These are phyloP conservation scores for Gyrodactylus salaris DNA, from an alignment of 1,140 invertebrate genomes.

Conservation along the genomic window DNA sequence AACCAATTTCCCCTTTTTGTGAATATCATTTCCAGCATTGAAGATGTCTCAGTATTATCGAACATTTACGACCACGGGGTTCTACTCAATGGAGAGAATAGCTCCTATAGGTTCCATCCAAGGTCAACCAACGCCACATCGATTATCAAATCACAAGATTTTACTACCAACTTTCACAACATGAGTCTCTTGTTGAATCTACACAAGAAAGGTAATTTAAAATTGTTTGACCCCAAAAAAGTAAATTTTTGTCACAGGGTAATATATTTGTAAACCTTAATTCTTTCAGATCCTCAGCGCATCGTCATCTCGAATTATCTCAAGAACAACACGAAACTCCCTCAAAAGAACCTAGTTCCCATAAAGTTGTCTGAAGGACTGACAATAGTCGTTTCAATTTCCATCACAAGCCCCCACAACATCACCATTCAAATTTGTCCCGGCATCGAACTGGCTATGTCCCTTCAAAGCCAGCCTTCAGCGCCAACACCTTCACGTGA, in stretches of 20 bases:
- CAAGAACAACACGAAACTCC: not conserved
- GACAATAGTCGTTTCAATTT: not conserved
- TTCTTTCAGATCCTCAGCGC: not conserved
- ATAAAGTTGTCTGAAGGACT: not conserved
- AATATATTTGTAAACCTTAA: no score
- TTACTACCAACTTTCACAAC: no score
- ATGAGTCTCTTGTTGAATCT: no score
- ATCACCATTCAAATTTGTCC: not conserved
- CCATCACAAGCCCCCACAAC: not conserved
- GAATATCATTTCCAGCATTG: not conserved
- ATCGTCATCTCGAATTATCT: not conserved
- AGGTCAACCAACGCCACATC: no score
- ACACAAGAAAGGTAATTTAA: no score
- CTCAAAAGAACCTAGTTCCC: not conserved
- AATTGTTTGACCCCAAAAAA: no score
- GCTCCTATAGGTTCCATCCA: no score
- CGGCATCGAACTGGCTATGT: not conserved
- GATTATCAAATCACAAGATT: no score
- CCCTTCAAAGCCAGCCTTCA: not conserved
- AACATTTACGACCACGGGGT: not conserved
- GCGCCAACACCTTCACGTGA: no score
- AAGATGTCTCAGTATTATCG: not conserved
- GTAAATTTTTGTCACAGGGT: no score
- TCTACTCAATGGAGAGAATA: no score
- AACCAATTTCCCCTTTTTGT: not conserved